These are phyloP conservation scores for Psilanteris sp. DNA, from an alignment of 1,140 invertebrate species.

Conservation along the genomic window DNA sequence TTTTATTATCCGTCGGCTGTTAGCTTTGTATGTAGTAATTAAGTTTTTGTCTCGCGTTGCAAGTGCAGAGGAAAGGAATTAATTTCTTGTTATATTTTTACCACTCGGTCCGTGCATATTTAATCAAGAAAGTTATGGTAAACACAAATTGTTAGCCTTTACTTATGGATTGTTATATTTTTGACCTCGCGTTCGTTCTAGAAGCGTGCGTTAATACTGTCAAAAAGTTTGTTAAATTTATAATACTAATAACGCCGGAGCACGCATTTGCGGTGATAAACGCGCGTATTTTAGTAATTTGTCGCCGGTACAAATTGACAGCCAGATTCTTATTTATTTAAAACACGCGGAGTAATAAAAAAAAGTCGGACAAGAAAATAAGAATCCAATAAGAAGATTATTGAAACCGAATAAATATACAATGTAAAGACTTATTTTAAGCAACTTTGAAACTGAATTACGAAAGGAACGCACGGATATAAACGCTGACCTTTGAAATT, in stretches of 20 bases:
- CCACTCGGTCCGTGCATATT: neutral
- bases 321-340: too few relatives aligned
- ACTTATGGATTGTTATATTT: constrained; percentile 21
- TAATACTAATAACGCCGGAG: too few relatives aligned
- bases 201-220: constrained; percentile 3
- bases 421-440: constrained; percentile 49
- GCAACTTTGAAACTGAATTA: constrained; percentile 53
- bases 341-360: too few relatives aligned
- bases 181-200: constrained; percentile 9
- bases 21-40: neutral
- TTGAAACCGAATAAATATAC: constrained; percentile 24
- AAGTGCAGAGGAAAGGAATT: neutral
- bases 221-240: constrained; percentile 1
- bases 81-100: constrained; percentile 3
- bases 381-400: constrained; percentile 20
- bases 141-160: constrained; percentile 5
- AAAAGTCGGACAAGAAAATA: too few relatives aligned
- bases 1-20: neutral
- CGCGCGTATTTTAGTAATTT: too few relatives aligned
- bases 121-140: neutral
- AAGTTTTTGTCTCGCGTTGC: neutral
- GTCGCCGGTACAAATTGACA: too few relatives aligned
- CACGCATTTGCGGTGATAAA: too few relatives aligned
- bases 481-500: constrained; percentile 61
- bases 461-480: constrained; percentile 56